A percentile compares a stretch with the other conserved stretches of the same genome.
Evolutionary conservation across 1,140 invertebrate species (phyloP).

Genomic region (Sycophila sp.): DNA sequence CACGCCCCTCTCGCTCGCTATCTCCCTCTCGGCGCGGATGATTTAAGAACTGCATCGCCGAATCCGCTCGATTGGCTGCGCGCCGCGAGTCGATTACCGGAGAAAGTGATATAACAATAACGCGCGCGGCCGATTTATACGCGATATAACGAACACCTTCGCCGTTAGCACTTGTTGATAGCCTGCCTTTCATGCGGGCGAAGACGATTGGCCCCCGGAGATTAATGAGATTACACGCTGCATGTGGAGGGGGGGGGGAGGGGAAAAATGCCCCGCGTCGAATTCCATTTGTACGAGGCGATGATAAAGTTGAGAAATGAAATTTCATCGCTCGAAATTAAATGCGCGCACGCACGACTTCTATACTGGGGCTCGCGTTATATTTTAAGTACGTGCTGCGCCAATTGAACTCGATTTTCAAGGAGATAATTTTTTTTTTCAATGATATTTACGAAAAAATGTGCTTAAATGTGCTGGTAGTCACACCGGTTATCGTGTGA

Average conservation of each 20-base stretch:
- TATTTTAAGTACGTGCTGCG: no score
- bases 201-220: background rate
- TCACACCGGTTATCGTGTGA: no score
- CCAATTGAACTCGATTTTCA: no score
- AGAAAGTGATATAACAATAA: constrained; percentile 27
- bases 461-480: no score
- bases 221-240: constrained; percentile 19
- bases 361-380: no score
- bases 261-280: background rate
- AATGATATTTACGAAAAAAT: no score
- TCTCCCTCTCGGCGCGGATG: background rate
- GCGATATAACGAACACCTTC: constrained; percentile 4
- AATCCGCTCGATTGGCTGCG: background rate
- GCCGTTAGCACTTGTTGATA: background rate
- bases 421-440: no score
- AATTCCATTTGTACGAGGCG: background rate
- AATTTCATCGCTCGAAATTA: background rate
- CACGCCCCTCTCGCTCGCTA: background rate
- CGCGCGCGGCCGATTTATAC: background rate
- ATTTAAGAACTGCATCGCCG: constrained; percentile 4
- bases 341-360: background rate
- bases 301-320: background rate
- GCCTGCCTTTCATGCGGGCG: background rate
- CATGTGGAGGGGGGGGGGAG: background rate
- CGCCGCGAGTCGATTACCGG: background rate